phyloP scores from a whole-genome alignment of 2,113 vertebrate species.

The Alces alces region DNA sequence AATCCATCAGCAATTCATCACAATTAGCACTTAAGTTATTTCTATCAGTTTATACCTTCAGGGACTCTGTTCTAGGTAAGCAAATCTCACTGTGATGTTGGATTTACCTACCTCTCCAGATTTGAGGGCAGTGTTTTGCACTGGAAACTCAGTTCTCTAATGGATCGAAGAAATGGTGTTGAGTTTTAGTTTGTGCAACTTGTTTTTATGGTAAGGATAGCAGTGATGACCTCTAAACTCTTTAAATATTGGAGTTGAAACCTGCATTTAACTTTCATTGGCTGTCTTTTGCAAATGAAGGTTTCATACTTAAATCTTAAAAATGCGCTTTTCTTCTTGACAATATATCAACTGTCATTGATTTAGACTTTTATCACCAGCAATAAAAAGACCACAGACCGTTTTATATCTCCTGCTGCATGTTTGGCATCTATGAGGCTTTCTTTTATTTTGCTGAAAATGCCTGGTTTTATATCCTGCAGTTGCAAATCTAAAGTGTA shows the following conservation, averaged over 20 bases:
- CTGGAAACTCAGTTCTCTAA: not conserved
- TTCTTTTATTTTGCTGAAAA: conserved; percentile 36
- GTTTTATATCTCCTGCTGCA: conserved; percentile 14
- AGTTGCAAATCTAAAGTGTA: conserved; percentile 28
- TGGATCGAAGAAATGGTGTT: not conserved
- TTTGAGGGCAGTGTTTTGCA: not conserved
- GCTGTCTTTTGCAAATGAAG: not conserved
- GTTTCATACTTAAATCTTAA: conserved; percentile 18
- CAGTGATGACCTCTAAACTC: not conserved
- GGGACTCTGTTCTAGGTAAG: not conserved
- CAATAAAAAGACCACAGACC: conserved; percentile 38
- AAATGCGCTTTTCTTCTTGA: conserved; percentile 30
- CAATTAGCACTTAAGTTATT: not conserved
- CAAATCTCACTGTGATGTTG: not conserved
- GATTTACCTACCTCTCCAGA: not conserved
- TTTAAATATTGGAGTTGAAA: conserved; percentile 13
- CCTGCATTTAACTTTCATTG: not conserved
- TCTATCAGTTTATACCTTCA: not conserved
- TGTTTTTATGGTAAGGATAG: not conserved
- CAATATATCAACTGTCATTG: not conserved
- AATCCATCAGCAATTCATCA: not conserved
- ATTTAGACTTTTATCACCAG: conserved; percentile 52
- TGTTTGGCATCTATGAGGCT: not conserved
- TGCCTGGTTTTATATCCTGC: not conserved
- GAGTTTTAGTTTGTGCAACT: not conserved